These are phyloP conservation scores for Triplophysa rosa DNA, from an alignment of 2,113 vertebrate species.

Conservation along the genomic window DNA sequence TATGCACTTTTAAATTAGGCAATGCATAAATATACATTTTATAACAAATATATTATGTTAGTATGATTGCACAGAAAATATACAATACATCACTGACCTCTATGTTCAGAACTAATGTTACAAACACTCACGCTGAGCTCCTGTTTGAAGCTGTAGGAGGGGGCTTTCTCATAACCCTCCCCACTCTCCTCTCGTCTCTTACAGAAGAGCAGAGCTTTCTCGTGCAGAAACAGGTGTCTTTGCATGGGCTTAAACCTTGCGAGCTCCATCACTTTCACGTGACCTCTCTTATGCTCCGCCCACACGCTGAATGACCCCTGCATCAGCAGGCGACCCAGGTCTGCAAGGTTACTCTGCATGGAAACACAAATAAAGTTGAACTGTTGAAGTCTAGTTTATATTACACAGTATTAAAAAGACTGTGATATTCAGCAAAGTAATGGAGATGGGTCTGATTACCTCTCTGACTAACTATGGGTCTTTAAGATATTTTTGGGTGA, in stretches of 20 bases:
- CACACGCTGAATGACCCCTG: constrained; percentile 97
- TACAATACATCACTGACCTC: not conserved
- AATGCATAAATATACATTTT: not conserved
- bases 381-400: too few relatives aligned
- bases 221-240: constrained; percentile 93
- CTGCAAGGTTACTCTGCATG: constrained; percentile 85
- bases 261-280: constrained; percentile 95
- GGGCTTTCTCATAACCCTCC: constrained; percentile 96
- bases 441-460: too few relatives aligned
- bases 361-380: not conserved
- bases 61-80: not conserved
- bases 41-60: too few relatives aligned
- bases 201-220: constrained; percentile 95
- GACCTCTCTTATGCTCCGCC: constrained; percentile 96
- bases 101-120: not conserved
- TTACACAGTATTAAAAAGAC: too few relatives aligned
- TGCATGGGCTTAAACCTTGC: constrained; percentile 99
- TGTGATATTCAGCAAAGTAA: too few relatives aligned
- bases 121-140: constrained; percentile 84
- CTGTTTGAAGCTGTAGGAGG: constrained; percentile 97
- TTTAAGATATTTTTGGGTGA: too few relatives aligned
- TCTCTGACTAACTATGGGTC: too few relatives aligned
- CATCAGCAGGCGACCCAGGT: constrained; percentile 94
- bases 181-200: constrained; percentile 93
- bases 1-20: not conserved